Evolutionary conservation across 2,888 invertebrate genomes (phyloP).

Genomic region (Drosophila anomalipes): DNA sequence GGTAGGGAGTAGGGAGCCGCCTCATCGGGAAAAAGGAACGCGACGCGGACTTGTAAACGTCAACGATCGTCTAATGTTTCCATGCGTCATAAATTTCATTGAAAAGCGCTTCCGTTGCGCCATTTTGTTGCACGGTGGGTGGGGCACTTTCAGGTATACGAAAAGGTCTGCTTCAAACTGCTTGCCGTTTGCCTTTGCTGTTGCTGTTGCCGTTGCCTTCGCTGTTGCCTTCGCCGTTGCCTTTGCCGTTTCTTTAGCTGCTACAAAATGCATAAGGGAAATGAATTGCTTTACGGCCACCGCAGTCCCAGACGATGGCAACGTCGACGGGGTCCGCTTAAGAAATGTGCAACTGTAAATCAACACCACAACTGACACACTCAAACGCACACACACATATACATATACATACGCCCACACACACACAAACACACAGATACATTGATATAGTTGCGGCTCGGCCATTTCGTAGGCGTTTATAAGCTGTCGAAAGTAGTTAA

Average conservation of each 20-base stretch:
- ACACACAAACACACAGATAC: slow-evolving; percentile 16
- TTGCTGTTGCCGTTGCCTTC: slow-evolving; percentile 16
- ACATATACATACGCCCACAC: slow-evolving; percentile 31
- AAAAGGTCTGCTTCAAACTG: slow-evolving; percentile 37
- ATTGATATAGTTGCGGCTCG: slow-evolving; percentile 60
- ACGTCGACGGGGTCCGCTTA: slow-evolving; percentile 39
- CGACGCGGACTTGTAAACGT: slow-evolving; percentile 77
- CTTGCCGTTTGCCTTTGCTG: slow-evolving; percentile 20
- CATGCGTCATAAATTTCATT: slow-evolving; percentile 84
- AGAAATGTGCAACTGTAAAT: slow-evolving; percentile 82
- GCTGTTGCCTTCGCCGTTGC: slow-evolving; percentile 19
- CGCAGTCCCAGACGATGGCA: slow-evolving; percentile 70
- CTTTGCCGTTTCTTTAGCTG: slow-evolving; percentile 33
- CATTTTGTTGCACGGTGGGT: slow-evolving; percentile 57
- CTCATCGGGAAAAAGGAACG: slow-evolving; percentile 18
- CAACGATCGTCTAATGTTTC: slow-evolving; percentile 83
- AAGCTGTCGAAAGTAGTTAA: slow-evolving; percentile 82
- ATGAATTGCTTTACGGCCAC: slow-evolving; percentile 81
- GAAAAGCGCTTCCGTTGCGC: slow-evolving; percentile 83
- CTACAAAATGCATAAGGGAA: slow-evolving; percentile 80
- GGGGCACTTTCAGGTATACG: slow-evolving; percentile 21
- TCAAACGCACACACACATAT: slow-evolving; percentile 20
- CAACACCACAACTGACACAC: slow-evolving; percentile 62
- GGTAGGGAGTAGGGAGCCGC: neutral
- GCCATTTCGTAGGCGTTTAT: slow-evolving; percentile 80